These are phyloP conservation scores for Aleiodes testaceus DNA, from an alignment of 2,888 invertebrate species.

Conservation along the genomic window DNA sequence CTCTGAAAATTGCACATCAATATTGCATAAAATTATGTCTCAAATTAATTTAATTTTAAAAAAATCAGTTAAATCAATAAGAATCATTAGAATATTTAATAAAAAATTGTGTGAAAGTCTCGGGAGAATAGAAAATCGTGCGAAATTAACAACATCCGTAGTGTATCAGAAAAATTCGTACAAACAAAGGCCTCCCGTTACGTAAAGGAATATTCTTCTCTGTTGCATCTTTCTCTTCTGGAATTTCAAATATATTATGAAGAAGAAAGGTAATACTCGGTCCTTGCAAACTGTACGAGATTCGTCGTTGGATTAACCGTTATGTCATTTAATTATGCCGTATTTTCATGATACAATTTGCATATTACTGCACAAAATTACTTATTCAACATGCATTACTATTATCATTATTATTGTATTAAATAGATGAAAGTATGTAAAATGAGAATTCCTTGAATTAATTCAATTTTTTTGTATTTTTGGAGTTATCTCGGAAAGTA, in stretches of 20 bases:
- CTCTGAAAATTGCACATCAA: no score
- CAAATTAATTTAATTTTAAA: no score
- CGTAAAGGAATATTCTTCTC: slow-evolving; percentile 34
- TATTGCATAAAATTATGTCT: no score
- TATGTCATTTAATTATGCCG: slow-evolving; percentile 38
- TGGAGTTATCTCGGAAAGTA: no score
- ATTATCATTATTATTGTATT: not conserved
- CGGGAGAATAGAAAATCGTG: slow-evolving; percentile 37
- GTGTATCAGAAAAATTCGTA: slow-evolving; percentile 3
- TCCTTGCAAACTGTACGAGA: slow-evolving; percentile 18
- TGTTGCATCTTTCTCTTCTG: slow-evolving; percentile 21
- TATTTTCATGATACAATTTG: slow-evolving; percentile 30
- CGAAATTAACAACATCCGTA: slow-evolving; percentile 34
- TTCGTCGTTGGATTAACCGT: slow-evolving; percentile 42
- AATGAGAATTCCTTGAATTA: not conserved
- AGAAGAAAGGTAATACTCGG: slow-evolving; percentile 22
- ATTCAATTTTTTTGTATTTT: no score
- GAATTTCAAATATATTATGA: slow-evolving; percentile 14
- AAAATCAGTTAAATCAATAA: not conserved
- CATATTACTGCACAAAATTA: slow-evolving; percentile 5
- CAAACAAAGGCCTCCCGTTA: slow-evolving; percentile 45
- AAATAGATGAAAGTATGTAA: not conserved
- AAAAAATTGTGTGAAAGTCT: slow-evolving; percentile 44
- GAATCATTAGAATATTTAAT: not conserved
- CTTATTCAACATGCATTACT: not conserved